phyloP scores from a whole-genome alignment of 1,140 invertebrate species.

The Leguminivora glycinivorella region DNA sequence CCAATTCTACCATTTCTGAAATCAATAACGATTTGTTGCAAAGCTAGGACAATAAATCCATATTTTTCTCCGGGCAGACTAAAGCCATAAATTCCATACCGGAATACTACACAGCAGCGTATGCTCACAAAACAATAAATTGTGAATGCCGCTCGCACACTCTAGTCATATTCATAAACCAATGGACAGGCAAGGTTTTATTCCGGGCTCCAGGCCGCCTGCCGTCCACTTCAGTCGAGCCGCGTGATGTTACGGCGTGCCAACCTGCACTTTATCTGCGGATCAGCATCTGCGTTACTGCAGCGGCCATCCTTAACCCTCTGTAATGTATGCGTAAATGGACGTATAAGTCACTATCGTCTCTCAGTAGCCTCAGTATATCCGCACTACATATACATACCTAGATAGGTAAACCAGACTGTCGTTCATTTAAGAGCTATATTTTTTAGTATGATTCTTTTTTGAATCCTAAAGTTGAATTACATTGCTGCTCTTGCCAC shows the following conservation, averaged over 20 bases:
- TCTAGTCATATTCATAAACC: constrained; percentile 55
- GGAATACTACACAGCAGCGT: constrained; percentile 48
- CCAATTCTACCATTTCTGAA: constrained; percentile 37
- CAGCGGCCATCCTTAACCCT: not conserved
- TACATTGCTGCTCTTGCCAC: no score
- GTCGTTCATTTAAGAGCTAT: no score
- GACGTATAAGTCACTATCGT: not conserved
- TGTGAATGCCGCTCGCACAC: constrained; percentile 47
- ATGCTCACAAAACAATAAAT: constrained; percentile 61
- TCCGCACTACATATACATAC: not conserved
- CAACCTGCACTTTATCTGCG: constrained; percentile 19
- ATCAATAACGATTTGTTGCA: constrained; percentile 54
- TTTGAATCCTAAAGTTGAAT: no score
- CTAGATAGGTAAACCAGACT: no score
- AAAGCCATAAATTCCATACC: constrained; percentile 56
- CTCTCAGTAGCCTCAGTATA: not conserved
- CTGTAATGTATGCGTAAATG: not conserved
- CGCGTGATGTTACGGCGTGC: constrained; percentile 19
- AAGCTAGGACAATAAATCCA: constrained; percentile 51
- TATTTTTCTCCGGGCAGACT: constrained; percentile 58
- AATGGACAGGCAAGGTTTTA: constrained; percentile 40
- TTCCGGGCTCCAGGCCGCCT: constrained; percentile 13
- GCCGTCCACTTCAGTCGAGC: constrained; percentile 23
- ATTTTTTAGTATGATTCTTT: no score
- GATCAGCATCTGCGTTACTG: not conserved